Conservation (phyloP, 2,888 invertebrate species). For the Strigamia transsilvanica region DNA sequence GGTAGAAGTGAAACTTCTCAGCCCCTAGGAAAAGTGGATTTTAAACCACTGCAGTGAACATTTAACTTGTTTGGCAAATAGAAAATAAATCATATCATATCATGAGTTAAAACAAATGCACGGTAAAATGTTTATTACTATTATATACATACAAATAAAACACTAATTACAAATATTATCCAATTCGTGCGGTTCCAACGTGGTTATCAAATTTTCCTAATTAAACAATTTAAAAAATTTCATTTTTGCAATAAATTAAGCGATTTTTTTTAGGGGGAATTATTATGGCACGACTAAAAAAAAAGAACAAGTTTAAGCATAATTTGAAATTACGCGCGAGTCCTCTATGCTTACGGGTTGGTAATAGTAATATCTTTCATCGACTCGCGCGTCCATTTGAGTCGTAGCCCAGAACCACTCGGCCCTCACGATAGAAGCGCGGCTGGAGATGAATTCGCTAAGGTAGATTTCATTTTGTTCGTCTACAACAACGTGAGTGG, state of each 20-base stretch:
- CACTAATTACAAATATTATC: conserved; percentile 65
- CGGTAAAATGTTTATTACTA: not conserved
- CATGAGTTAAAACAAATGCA: no score
- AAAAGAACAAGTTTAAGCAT: not conserved
- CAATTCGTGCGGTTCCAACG: conserved; percentile 80
- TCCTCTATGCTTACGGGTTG: conserved; percentile 53
- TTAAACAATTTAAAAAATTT: conserved; percentile 39
- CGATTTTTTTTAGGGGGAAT: not conserved
- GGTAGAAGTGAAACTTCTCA: no score
- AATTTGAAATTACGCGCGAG: not conserved
- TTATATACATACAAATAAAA: not conserved
- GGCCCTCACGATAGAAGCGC: conserved; percentile 12
- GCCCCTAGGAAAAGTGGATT: no score
- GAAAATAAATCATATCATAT: no score
- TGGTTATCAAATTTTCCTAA: conserved; percentile 82
- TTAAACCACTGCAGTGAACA: no score
- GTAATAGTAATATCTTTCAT: conserved; percentile 82
- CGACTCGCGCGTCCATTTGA: conserved; percentile 91
- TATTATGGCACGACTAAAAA: conserved; percentile 69
- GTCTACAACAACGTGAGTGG: conserved; percentile 84
- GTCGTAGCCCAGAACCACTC: conserved; percentile 98
- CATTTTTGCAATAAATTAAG: conserved; percentile 61
- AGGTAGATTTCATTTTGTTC: conserved; percentile 59
- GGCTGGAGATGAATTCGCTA: not conserved
- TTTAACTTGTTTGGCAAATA: no score